Conservation (phyloP, 2,888 invertebrate genomes). For the Copidosoma aretas region DNA sequence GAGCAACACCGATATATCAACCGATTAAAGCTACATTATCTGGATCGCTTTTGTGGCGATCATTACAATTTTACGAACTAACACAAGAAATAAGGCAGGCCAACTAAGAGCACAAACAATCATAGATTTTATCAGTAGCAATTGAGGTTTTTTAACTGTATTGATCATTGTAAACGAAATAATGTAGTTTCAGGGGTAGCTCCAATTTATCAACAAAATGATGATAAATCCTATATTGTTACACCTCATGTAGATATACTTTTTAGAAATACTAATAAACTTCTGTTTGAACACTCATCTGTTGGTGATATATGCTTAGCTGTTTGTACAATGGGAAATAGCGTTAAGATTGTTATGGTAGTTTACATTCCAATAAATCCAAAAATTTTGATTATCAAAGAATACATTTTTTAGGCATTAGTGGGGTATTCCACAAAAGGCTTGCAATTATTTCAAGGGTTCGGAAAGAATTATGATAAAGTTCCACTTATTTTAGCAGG, state of each 20-base stretch:
- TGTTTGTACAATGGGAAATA: too few species aligned
- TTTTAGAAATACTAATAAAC: too few species aligned
- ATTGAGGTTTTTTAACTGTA: too few species aligned
- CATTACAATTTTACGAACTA: constrained; percentile 51
- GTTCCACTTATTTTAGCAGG: background rate
- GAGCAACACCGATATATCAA: constrained; percentile 50
- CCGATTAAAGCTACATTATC: constrained; percentile 43
- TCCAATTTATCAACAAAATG: too few species aligned
- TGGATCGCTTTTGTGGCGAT: constrained; percentile 50
- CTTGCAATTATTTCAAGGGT: too few species aligned
- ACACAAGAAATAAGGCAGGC: constrained; percentile 53
- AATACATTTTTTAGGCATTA: background rate
- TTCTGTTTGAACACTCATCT: too few species aligned
- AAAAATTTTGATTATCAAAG: background rate
- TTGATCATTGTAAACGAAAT: too few species aligned
- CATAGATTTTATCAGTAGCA: too few species aligned
- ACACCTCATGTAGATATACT: too few species aligned
- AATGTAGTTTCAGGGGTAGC: too few species aligned
- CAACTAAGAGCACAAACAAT: constrained; percentile 43
- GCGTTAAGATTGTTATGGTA: background rate
- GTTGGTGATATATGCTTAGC: too few species aligned
- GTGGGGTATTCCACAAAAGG: background rate
- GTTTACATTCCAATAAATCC: background rate
- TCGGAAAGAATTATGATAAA: background rate
- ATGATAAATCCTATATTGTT: too few species aligned